Percentiles rank a stretch among this genome's conserved stretches.
phyloP scores from a whole-genome alignment of 2,888 invertebrate genomes.

The Rhaphigaster nebulosa region DNA sequence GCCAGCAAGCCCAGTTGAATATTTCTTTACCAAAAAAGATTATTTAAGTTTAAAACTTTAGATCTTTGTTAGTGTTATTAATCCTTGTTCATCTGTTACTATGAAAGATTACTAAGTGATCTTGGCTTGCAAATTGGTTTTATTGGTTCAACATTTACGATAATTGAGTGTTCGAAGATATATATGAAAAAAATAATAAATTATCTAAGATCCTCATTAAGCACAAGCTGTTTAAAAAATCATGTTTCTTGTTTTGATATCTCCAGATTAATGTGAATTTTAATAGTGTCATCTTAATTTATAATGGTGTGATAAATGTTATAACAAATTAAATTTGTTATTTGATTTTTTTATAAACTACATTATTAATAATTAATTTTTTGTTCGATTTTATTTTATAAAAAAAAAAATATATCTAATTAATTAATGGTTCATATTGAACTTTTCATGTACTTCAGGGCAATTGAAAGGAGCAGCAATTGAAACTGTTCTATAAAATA shows the following conservation, averaged over 20 bases:
- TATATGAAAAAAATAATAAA: background rate
- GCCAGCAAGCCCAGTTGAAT: background rate
- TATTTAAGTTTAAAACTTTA: conserved; percentile 3
- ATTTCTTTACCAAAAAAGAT: background rate
- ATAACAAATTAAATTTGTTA: conserved; percentile 48
- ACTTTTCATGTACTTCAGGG: conserved; percentile 38
- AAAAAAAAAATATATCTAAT: background rate
- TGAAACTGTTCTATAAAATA: conserved; percentile 26
- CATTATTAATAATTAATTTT: conserved; percentile 36
- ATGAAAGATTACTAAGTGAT: background rate
- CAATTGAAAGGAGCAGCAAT: conserved; percentile 14
- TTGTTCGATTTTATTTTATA: conserved; percentile 19
- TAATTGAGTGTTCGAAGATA: background rate
- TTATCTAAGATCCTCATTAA: conserved; percentile 35
- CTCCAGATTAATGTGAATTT: conserved; percentile 26
- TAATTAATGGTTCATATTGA: conserved; percentile 56
- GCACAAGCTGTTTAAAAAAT: background rate
- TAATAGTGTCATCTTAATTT: conserved; percentile 34
- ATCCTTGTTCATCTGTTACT: background rate
- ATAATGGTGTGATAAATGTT: conserved; percentile 17
- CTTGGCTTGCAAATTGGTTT: background rate
- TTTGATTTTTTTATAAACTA: conserved; percentile 33
- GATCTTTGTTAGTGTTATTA: background rate
- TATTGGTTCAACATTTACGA: background rate
- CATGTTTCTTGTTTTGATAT: conserved; percentile 3